These are phyloP conservation scores for Callocephalon fimbriatum DNA, from an alignment of 2,113 vertebrate species.

Conservation along the genomic window DNA sequence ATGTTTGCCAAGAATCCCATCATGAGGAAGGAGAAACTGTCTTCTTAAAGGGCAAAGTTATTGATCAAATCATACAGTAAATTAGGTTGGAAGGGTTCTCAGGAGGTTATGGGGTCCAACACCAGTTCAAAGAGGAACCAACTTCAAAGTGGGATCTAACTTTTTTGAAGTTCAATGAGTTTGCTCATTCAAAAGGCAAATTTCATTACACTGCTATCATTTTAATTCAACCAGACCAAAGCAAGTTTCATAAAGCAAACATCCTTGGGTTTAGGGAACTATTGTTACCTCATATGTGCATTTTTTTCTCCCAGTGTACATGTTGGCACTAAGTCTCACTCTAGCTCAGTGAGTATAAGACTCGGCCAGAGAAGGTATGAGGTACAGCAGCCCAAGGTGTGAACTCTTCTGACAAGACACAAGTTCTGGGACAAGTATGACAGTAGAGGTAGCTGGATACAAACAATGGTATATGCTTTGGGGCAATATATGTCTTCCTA, in stretches of 20 bases:
- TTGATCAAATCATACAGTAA: neutral
- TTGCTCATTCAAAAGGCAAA: neutral
- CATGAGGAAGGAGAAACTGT: neutral
- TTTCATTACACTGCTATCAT: neutral
- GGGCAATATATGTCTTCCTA: neutral
- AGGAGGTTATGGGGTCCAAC: neutral
- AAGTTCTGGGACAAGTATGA: neutral
- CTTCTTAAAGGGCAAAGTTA: neutral
- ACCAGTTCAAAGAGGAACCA: neutral
- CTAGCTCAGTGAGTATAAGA: neutral
- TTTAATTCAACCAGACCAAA: neutral
- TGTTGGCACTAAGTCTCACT: neutral
- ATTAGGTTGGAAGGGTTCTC: neutral
- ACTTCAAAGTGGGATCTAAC: neutral
- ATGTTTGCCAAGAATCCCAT: neutral
- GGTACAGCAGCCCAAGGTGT: neutral
- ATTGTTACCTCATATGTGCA: neutral
- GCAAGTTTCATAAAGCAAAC: neutral
- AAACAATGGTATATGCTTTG: neutral
- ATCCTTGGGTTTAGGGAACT: neutral
- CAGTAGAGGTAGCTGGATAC: neutral
- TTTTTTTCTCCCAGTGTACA: fast-evolving
- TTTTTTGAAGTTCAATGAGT: neutral
- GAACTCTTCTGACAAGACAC: neutral
- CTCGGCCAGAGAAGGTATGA: neutral